Evolutionary conservation across 2,113 vertebrate species (phyloP).

Genomic region (Colistium nudipinnis): DNA sequence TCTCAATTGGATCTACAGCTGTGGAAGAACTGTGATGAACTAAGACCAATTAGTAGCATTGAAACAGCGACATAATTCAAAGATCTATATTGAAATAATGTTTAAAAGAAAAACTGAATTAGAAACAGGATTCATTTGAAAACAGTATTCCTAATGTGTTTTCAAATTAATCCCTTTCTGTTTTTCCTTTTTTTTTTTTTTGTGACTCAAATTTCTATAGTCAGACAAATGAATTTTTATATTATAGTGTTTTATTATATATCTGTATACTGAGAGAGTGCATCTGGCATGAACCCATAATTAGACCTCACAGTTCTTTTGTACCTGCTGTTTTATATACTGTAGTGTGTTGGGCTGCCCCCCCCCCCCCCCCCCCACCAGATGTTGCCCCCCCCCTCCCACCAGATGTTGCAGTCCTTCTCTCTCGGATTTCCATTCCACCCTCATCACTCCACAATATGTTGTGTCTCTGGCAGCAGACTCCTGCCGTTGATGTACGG

Average conservation of each 20-base stretch:
- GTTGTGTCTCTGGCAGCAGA: slow-evolving; percentile 15
- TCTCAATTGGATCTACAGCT: not conserved
- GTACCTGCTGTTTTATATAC: not conserved
- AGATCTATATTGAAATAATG: not conserved
- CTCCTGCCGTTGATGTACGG: slow-evolving; percentile 11
- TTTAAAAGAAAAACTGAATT: no score
- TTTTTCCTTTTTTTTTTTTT: no score
- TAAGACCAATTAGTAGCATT: no score
- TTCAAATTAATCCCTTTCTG: no score
- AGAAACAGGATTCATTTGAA: not conserved
- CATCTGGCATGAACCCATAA: slow-evolving; percentile 51
- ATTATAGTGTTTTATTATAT: no score
- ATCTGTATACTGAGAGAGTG: no score
- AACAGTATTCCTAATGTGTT: not conserved
- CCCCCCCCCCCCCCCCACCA: slow-evolving; percentile 1
- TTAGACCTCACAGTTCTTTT: slow-evolving; percentile 8
- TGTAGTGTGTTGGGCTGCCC: not conserved
- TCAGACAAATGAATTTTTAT: no score
- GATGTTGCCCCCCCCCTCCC: slow-evolving; percentile 20
- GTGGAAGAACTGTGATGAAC: not conserved
- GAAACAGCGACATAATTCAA: not conserved
- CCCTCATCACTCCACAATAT: not conserved
- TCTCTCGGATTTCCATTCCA: slow-evolving; percentile 11
- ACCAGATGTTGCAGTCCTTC: slow-evolving; percentile 25
- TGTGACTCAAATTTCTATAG: no score